phyloP scores from a whole-genome alignment of 2,797 vertebrate species.

The Eleutherodactylus coqui region DNA sequence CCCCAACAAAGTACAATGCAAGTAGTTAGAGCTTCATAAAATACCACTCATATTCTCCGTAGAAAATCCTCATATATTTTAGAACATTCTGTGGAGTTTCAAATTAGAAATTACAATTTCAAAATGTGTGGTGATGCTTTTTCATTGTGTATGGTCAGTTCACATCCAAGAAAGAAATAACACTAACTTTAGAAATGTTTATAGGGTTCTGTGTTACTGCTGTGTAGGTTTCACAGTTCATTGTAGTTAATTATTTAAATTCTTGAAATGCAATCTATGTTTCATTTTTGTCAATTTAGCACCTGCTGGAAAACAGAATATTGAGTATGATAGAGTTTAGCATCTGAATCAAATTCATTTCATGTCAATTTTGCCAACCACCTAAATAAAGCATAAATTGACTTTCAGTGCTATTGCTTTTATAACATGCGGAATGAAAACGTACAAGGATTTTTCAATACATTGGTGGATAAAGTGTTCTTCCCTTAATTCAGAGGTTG shows the following conservation, averaged over 20 bases:
- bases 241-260: constrained; percentile 43
- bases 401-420: background rate
- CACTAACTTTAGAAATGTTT: background rate
- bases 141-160: background rate
- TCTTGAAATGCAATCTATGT: constrained; percentile 27
- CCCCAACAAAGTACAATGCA: too few species aligned
- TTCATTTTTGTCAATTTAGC: constrained; percentile 50
- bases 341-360: constrained; percentile 55
- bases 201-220: background rate
- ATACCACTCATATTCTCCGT: too few species aligned
- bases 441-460: background rate
- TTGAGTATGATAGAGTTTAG: constrained; percentile 37
- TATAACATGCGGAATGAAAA: background rate
- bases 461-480: background rate
- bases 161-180: background rate
- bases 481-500: background rate
- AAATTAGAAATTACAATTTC: too few species aligned
- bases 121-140: too few species aligned
- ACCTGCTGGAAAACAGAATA: constrained; percentile 48
- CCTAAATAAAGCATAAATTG: constrained; percentile 40
- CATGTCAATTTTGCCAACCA: constrained; percentile 19
- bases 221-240: constrained; percentile 10
- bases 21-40: too few species aligned
- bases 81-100: too few species aligned
- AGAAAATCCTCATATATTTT: too few species aligned